Percentiles rank a stretch among this genome's conserved stretches.
Conservation (phyloP, 1,140 invertebrate species). For the Lasaia peninsularis region DNA sequence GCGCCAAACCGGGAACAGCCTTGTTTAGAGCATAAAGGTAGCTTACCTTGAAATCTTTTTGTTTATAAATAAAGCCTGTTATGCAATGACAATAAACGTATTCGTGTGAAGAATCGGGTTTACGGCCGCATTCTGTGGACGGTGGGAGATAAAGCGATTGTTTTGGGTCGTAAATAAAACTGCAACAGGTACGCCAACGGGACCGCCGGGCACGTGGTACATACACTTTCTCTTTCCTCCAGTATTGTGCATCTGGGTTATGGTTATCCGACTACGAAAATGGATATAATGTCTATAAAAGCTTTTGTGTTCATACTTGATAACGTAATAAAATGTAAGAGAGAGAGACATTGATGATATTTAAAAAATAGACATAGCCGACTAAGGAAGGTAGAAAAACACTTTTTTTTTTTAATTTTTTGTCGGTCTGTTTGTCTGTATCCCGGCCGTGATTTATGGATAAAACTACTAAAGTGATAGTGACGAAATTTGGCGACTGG, state of each 20-base stretch:
- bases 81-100: slow-evolving; percentile 62
- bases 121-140: slow-evolving; percentile 69
- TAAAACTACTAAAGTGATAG: too few species aligned
- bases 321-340: background rate
- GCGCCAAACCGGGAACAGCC: slow-evolving; percentile 12
- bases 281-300: background rate
- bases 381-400: too few species aligned
- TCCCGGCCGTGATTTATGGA: too few species aligned
- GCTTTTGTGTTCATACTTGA: background rate
- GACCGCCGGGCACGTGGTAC: slow-evolving; percentile 62
- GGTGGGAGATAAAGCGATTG: slow-evolving; percentile 71
- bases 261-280: background rate
- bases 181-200: slow-evolving; percentile 73
- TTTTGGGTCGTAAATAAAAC: slow-evolving; percentile 75
- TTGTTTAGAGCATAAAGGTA: too few species aligned
- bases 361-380: too few species aligned
- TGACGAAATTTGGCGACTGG: too few species aligned
- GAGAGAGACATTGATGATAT: too few species aligned
- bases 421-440: too few species aligned
- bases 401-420: too few species aligned
- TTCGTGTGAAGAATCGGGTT: slow-evolving; percentile 61
- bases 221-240: slow-evolving; percentile 57
- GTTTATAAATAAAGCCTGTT: slow-evolving; percentile 73
- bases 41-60: slow-evolving; percentile 53
- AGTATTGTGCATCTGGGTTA: slow-evolving; percentile 35